Base-by-base conservation (phyloP, 2,113 vertebrate genomes). In the Amia ocellicauda region DNA sequence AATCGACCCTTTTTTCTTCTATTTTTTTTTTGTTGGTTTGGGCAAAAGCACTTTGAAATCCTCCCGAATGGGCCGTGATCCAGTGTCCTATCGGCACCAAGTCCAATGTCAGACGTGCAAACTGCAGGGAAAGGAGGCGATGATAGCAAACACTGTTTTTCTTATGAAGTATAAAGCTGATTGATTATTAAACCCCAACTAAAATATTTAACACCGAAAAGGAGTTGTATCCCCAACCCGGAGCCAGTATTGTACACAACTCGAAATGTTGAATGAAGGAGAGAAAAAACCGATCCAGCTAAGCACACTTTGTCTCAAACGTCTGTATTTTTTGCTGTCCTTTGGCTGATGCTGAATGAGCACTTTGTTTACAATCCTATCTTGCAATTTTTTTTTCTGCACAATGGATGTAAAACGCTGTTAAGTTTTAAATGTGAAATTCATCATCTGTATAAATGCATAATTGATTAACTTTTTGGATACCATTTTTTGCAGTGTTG, bases 321-420 rank as follows among this genome's bases (percentile, higher is more conserved):
- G 77, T 68, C 60, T 69, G 71, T 62, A 60, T 72, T 67, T 74
- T 36, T 76, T 8, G 28, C 76, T 66, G 63, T 76, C 80, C 75
- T 74, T 57, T 60, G 61, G 65, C 58, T 61, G 74, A 63, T 66
- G 63, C 79, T 74, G 68, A 50, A 66, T 13, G 43, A 77, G 58
- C 70, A 66, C 75, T 63, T 83, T 88, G 83, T 90, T 90, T 89
- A 88, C 88, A 88, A 80, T 83, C 80, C 78, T 78, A 86, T 78
- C 78, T 83, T 85, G 86, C 84, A 83, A 81, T 73, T 74, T 78
- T 80, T 58, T 67, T 77, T 76, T 59, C 75, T 88, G 83, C 85
- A 82, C 81, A 63, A 87, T 88, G 82, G 83, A 85, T 83, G 85
- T 86, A 78, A 86, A 80, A 70, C 60, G 80, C 79, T 73, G 61